These are phyloP conservation scores for Drosophila bunnanda DNA, from an alignment of 2,888 invertebrate genomes.

Conservation along the genomic window DNA sequence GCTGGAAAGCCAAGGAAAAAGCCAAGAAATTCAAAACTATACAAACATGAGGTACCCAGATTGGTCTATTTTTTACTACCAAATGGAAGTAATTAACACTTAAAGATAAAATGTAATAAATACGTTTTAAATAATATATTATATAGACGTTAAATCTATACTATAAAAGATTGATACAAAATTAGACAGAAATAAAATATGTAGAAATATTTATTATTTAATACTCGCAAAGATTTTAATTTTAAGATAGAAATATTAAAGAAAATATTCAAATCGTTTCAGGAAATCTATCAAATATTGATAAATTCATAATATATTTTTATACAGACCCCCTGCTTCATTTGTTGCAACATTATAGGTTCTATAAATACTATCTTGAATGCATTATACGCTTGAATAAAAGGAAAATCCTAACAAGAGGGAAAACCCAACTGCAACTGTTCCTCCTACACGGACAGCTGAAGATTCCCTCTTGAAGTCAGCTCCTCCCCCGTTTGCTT, in stretches of 20 bases:
- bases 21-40: neutral
- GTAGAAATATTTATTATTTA: no score
- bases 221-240: no score
- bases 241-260: neutral
- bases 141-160: no score
- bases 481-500: slow-evolving; percentile 12
- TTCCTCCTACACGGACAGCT: slow-evolving; percentile 20
- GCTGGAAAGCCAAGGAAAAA: slow-evolving; percentile 17
- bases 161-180: no score
- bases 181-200: neutral
- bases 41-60: neutral
- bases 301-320: neutral
- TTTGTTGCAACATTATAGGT: neutral
- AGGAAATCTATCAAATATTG: neutral
- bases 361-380: neutral
- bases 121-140: no score
- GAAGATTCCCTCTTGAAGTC: slow-evolving; percentile 30
- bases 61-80: neutral
- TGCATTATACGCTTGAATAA: neutral
- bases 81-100: neutral
- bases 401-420: slow-evolving; percentile 7
- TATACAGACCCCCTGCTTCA: neutral
- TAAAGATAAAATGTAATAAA: neutral
- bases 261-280: neutral
- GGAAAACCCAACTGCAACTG: slow-evolving; percentile 35